Evolutionary conservation across 35 echinoderm and acorn worm species (phyloP), one percentile per base, ranked within the genome.

Genomic region (Apostichopus californicus): DNA sequence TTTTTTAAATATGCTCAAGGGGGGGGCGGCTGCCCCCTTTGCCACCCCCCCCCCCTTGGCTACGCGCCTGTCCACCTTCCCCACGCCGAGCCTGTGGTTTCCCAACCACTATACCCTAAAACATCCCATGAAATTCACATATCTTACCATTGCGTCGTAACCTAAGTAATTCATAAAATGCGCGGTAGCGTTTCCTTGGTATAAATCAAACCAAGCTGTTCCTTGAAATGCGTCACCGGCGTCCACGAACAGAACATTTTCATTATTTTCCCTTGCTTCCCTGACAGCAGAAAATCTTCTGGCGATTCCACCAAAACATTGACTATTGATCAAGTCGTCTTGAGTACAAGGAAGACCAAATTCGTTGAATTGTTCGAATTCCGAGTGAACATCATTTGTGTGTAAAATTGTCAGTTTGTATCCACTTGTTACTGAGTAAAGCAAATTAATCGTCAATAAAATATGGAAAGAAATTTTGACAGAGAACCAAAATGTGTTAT

Each of bases 191-290:
- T 58, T 25, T 34, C 93, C 93, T 68, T 82, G 77, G 77, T 94
- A 98, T 2, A 85, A 77, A 54, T 95, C 87, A 80, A 95, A 98
- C 96, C 96, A 98, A 11, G 89, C 56, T 5, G 96, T 92, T 24
- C 94, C 96, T 79, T 95, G 96, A 80, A 72, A 94, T 5, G 81
- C 11, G 57, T 94, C 93, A 8, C 93, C 93, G 6, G 80, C 93
- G 63, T 94, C 90, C 21, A 94, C 52, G 0, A 94, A 11, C 56
- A 94, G 11, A 26, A 92, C 90, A 13, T 86, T 86, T 60, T 77
- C 68, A 57, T 55, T 56, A 0, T 55, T 58, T 54, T 58, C 21
- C 34, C 93, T 22, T 18, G 87, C 79, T 15, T 92, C 70, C 21
- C 34, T 86, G 0, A 94, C 90, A 24, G 21, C 28, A 9, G 93